Evolutionary conservation across 2,797 vertebrate species (phyloP).

Genomic region (Florisuga fusca): DNA sequence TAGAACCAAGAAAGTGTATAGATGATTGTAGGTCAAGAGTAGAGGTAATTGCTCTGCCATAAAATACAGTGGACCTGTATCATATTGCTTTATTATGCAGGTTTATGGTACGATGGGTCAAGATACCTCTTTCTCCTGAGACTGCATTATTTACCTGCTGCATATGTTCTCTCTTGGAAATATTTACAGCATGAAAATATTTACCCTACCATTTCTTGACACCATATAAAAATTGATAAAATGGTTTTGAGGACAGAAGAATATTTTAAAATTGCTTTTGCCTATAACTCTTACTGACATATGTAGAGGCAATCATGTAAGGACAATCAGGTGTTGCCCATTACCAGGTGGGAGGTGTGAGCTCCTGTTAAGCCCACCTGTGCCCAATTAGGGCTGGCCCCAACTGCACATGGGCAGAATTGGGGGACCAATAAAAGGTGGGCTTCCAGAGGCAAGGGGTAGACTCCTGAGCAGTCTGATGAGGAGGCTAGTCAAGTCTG

Average conservation of each 20-base stretch:
- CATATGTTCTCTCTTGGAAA: not conserved
- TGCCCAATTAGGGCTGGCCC: too few species aligned
- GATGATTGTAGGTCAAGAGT: not conserved
- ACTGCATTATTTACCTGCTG: not conserved
- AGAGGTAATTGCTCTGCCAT: not conserved
- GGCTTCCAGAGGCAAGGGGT: too few species aligned
- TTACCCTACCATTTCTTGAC: not conserved
- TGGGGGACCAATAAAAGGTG: too few species aligned
- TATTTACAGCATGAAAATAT: not conserved
- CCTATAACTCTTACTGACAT: not conserved
- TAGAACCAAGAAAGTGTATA: not conserved
- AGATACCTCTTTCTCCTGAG: not conserved
- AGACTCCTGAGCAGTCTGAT: too few species aligned
- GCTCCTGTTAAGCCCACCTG: too few species aligned
- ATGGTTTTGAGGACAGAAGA: accelerated
- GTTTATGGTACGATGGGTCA: not conserved
- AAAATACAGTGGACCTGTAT: not conserved
- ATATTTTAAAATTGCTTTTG: not conserved
- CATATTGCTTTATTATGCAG: not conserved
- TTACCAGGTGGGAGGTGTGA: too few species aligned
- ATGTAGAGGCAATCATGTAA: too few species aligned
- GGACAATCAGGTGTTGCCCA: too few species aligned
- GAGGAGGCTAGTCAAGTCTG: too few species aligned
- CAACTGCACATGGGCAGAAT: too few species aligned
- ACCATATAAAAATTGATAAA: not conserved